Base-by-base conservation (phyloP, 2,113 vertebrate genomes). In the Platysternon megacephalum region DNA sequence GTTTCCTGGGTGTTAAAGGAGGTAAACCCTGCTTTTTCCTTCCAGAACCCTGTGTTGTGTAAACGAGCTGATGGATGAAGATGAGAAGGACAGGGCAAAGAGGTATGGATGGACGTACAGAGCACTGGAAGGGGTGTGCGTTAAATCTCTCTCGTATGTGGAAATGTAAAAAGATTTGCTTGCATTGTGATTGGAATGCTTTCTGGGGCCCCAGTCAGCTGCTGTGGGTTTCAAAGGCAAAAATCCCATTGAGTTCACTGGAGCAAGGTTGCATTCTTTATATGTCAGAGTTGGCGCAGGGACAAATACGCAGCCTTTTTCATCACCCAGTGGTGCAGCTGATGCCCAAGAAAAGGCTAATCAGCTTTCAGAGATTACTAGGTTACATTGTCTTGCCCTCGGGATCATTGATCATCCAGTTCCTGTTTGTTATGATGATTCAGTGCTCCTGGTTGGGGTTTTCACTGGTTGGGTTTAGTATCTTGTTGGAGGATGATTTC, bases 51-150 rank as follows among this genome's bases (percentile, higher is more conserved):
- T 97, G 98, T 98, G 98, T 96, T 98, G 99, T 94, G 98, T 99
- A 98, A 98, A 99, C 48, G 99, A 99, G 97, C 98, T 99, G 97
- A 98, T 99, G 98, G 99, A 99, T 86, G 99, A 99, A 98, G 99
- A 99, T 99, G 99, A 99, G 96, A 99, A 99, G 97, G 99, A 99
- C 98, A 99, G 98, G 97, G 99, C 99, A 97, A 99, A 99, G 98
- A 99, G 99, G 99, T 99, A 98, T 4, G 91, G 49, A 11, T 42
- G 61, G 32, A 16, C 55, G 39, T 17, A 21, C 32, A 14, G 56
- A 24, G 65, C 48, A 9, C 8, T 5, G 32, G 17, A 28, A 52
- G 48, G 4, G 2, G n/a, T 24, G 10, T 21, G 19, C 13, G 11
- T 46, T 32, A 29, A 11, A 13, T 6, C 39, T 29, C 80, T 51